These are phyloP conservation scores for Paramisgurnus dabryanus DNA, from an alignment of 2,113 vertebrate genomes.

Conservation along the genomic window DNA sequence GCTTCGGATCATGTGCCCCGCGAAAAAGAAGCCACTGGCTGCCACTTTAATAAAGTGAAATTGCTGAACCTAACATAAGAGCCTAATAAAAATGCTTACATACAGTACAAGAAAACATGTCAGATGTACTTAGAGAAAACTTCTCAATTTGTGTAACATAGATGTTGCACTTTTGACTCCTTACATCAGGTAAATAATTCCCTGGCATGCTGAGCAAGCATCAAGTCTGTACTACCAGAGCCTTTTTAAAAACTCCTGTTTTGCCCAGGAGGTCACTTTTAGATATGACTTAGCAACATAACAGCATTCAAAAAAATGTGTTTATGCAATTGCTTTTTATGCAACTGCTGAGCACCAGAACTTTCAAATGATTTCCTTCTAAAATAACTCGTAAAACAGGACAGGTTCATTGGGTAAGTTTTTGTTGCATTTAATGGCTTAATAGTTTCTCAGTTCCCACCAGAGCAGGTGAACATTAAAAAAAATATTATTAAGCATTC, in stretches of 20 bases:
- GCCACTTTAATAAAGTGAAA: too few relatives aligned
- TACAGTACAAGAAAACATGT: too few relatives aligned
- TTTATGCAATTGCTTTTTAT: neutral
- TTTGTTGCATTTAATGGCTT: neutral
- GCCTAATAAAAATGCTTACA: too few relatives aligned
- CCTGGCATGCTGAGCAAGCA: conserved; percentile 7
- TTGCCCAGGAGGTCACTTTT: conserved; percentile 11
- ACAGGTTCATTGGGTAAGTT: neutral
- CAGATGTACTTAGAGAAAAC: too few relatives aligned
- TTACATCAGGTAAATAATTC: neutral
- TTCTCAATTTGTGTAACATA: neutral
- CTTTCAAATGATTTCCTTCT: neutral
- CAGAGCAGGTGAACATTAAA: neutral
- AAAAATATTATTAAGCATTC: neutral
- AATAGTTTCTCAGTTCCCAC: neutral
- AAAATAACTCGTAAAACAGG: conserved; percentile 3
- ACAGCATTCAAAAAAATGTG: neutral
- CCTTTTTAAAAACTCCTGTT: conserved; percentile 15
- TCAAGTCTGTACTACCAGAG: conserved; percentile 3
- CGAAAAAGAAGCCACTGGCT: too few relatives aligned
- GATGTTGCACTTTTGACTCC: neutral
- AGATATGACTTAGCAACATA: conserved; percentile 6
- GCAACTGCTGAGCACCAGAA: neutral
- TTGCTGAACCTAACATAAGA: too few relatives aligned
- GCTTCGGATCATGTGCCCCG: too few relatives aligned